Evolutionary conservation across 2,797 vertebrate species (phyloP).

Genomic region (Anisognathus igniventris): DNA sequence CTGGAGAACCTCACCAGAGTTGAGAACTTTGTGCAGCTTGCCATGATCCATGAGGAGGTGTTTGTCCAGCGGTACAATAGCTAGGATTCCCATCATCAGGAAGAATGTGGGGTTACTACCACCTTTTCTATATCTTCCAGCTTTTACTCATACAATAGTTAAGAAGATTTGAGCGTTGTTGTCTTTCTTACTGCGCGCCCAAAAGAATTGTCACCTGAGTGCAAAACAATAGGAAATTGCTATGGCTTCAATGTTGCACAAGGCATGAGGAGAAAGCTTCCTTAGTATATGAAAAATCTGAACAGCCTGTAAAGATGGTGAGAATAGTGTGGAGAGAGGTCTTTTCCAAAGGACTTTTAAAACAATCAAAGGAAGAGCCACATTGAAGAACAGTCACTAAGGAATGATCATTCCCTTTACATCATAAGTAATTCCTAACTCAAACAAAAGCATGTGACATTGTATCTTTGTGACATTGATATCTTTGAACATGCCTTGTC

Average conservation of each 20-base stretch:
- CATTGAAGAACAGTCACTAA: background rate
- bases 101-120: background rate
- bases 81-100: background rate
- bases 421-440: background rate
- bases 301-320: background rate
- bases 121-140: background rate
- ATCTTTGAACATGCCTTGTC: background rate
- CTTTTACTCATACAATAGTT: background rate
- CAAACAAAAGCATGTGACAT: background rate
- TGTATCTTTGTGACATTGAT: background rate
- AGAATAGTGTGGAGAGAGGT: background rate
- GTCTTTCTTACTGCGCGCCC: background rate
- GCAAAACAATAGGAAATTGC: background rate
- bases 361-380: background rate
- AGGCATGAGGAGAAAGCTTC: background rate
- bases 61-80: background rate
- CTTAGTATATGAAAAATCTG: background rate
- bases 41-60: background rate
- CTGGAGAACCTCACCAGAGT: background rate
- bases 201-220: background rate
- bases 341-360: background rate
- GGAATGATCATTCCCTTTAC: background rate
- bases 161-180: background rate
- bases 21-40: accelerated
- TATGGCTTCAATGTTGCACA: background rate